These are phyloP conservation scores for Spilarctia lutea DNA, from an alignment of 2,888 invertebrate genomes.

Conservation along the genomic window DNA sequence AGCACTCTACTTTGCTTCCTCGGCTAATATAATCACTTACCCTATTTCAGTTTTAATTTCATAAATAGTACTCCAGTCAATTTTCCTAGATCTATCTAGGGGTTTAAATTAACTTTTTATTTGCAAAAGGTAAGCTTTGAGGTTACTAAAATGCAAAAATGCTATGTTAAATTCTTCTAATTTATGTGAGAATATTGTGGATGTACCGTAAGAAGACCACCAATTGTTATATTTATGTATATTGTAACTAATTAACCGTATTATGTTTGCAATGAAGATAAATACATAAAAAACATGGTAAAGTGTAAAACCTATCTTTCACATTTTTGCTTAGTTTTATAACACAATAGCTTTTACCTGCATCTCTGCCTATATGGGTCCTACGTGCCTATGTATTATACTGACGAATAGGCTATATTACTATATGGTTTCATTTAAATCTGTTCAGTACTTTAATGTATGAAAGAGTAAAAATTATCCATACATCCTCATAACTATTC, in stretches of 20 bases:
- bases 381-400: too few relatives aligned
- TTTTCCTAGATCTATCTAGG: constrained; percentile 11
- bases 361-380: too few relatives aligned
- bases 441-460: too few relatives aligned
- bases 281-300: background rate
- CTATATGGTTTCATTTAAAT: too few relatives aligned
- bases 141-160: background rate
- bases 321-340: background rate
- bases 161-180: background rate
- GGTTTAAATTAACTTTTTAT: background rate
- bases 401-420: too few relatives aligned
- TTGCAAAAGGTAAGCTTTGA: background rate
- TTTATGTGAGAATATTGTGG: background rate
- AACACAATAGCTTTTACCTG: too few relatives aligned
- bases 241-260: too few relatives aligned
- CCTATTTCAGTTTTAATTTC: constrained; percentile 22
- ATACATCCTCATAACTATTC: too few relatives aligned
- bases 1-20: constrained; percentile 34
- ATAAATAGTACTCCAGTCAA: constrained; percentile 27
- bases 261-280: too few relatives aligned
- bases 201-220: too few relatives aligned
- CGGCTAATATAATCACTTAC: constrained; percentile 42
- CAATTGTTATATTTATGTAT: too few relatives aligned
- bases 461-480: too few relatives aligned
- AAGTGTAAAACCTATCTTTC: background rate